These are phyloP conservation scores for Ethmia dodecea DNA, from an alignment of 2,888 invertebrate species.

Conservation along the genomic window DNA sequence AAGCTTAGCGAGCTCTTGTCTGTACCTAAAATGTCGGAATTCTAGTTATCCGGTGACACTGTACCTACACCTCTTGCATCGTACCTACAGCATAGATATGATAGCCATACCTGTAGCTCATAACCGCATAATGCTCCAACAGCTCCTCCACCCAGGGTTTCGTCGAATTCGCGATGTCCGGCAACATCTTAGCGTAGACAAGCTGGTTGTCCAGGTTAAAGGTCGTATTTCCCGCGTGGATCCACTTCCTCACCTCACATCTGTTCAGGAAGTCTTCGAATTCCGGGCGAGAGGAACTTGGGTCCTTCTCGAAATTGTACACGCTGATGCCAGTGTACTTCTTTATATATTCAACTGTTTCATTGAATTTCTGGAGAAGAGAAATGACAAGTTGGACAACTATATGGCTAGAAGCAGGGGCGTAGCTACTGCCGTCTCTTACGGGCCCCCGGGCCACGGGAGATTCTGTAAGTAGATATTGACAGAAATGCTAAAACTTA, in stretches of 20 bases:
- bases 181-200: constrained; percentile 79
- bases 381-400: too few relatives aligned
- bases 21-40: too few relatives aligned
- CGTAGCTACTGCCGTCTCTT: too few relatives aligned
- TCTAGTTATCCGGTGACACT: too few relatives aligned
- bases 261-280: constrained; percentile 36
- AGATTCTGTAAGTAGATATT: too few relatives aligned
- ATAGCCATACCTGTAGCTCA: constrained; percentile 80
- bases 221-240: constrained; percentile 52
- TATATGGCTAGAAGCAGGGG: neutral
- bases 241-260: constrained; percentile 59
- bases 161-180: constrained; percentile 83
- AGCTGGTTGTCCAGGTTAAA: constrained; percentile 41
- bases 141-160: constrained; percentile 78
- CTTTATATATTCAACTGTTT: constrained; percentile 47
- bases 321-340: constrained; percentile 34
- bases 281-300: constrained; percentile 13
- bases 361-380: constrained; percentile 41
- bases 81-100: too few relatives aligned
- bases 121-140: constrained; percentile 78
- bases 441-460: too few relatives aligned
- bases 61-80: too few relatives aligned
- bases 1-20: too few relatives aligned
- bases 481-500: constrained; percentile 28
- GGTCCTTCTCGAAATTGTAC: constrained; percentile 34